A percentile compares a stretch with the other conserved stretches of the same genome.
Evolutionary conservation across 1,140 invertebrate species (phyloP).

Genomic region (Amphibalanus amphitrite): DNA sequence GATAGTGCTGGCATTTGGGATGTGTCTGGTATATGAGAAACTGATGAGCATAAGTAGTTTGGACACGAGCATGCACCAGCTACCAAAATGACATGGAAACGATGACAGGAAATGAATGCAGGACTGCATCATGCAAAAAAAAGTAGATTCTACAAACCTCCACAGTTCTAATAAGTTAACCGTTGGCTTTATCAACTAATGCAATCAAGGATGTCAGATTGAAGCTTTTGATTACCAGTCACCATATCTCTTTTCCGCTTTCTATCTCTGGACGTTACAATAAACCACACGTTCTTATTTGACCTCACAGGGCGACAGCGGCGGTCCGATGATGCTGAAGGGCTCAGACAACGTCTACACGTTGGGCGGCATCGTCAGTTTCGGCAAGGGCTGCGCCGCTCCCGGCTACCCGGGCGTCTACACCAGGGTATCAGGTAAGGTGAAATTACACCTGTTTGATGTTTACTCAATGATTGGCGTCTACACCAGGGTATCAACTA

Average conservation of each 20-base stretch:
- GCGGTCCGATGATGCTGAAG: conserved; percentile 19
- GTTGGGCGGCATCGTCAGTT: conserved; percentile 51
- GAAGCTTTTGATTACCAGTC: not conserved
- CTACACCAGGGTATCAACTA: too few relatives aligned
- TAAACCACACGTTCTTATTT: not conserved
- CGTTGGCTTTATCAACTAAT: not conserved
- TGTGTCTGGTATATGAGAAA: not conserved
- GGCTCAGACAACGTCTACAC: conserved; percentile 28
- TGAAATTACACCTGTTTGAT: conserved; percentile 18
- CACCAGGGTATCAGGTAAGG: conserved; percentile 40
- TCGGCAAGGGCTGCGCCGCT: conserved; percentile 41
- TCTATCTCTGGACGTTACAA: not conserved
- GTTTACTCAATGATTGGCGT: too few relatives aligned
- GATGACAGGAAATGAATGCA: too few relatives aligned
- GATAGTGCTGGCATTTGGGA: not conserved
- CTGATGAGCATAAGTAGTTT: too few relatives aligned
- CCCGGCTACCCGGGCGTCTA: conserved; percentile 47
- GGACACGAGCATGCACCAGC: too few relatives aligned
- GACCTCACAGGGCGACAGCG: conserved; percentile 22
- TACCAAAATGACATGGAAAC: too few relatives aligned
- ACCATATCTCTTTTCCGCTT: not conserved
- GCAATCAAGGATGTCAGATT: not conserved
- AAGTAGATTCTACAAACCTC: too few relatives aligned
- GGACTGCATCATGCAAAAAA: too few relatives aligned
- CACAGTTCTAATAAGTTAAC: not conserved